phyloP scores from a whole-genome alignment of 2,888 invertebrate species.

The Adelphocoris suturalis region DNA sequence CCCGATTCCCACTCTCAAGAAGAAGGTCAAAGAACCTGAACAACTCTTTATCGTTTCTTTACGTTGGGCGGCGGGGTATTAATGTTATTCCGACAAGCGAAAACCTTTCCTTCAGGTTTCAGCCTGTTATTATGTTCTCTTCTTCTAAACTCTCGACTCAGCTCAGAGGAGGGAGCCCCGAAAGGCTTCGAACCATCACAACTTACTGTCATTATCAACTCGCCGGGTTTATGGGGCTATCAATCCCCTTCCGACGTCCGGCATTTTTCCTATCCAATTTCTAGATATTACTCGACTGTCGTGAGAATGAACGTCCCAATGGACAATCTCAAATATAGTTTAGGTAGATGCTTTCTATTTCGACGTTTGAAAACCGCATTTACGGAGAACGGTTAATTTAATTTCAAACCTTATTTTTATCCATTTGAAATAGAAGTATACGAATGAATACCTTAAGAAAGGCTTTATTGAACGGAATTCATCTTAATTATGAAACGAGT shows the following conservation, averaged over 20 bases:
- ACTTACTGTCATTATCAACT: conserved; percentile 42
- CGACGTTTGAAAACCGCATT: too few relatives aligned
- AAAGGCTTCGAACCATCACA: conserved; percentile 27
- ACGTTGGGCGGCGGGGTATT: conserved; percentile 41
- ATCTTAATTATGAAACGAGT: too few relatives aligned
- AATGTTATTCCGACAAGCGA: conserved; percentile 42
- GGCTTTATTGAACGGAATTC: too few relatives aligned
- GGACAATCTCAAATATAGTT: neutral
- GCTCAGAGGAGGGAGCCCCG: neutral
- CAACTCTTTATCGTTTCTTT: conserved; percentile 42
- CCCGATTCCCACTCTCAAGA: conserved; percentile 17
- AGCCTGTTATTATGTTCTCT: conserved; percentile 42
- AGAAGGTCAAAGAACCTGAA: conserved; percentile 39
- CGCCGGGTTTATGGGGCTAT: conserved; percentile 19
- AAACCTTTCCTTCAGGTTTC: conserved; percentile 9
- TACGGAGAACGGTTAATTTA: too few relatives aligned
- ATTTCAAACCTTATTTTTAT: too few relatives aligned
- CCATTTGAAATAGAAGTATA: too few relatives aligned
- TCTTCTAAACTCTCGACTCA: conserved; percentile 30
- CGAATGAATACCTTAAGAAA: too few relatives aligned
- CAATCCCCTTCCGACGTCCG: neutral
- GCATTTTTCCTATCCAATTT: neutral
- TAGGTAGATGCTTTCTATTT: too few relatives aligned
- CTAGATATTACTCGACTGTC: neutral
- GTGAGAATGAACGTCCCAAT: conserved; percentile 20